These are phyloP conservation scores for Drosophila quinaria DNA, from an alignment of 2,888 invertebrate genomes.

Conservation along the genomic window DNA sequence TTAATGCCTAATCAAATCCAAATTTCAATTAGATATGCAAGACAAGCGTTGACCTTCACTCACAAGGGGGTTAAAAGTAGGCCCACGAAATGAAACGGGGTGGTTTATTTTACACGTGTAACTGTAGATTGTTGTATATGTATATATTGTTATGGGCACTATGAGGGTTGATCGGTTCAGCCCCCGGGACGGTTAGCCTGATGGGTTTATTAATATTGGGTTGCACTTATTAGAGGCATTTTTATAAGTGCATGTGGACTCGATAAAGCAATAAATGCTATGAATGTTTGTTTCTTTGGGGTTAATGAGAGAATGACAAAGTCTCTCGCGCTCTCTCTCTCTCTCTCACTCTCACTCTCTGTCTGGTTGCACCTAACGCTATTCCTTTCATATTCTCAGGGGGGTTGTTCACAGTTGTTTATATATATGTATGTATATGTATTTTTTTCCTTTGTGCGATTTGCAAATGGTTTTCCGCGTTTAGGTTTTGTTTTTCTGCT, in stretches of 20 bases:
- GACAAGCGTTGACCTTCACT: conserved; percentile 54
- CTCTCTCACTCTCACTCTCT: conserved; percentile 12
- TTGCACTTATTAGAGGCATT: conserved; percentile 54
- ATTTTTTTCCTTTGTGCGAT: conserved; percentile 57
- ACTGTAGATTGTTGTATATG: conserved; percentile 41
- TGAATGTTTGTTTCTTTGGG: conserved; percentile 72
- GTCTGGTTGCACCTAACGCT: conserved; percentile 18
- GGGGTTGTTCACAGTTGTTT: conserved; percentile 58
- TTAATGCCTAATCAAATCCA: conserved; percentile 74
- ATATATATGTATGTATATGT: neutral
- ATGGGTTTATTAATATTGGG: conserved; percentile 75
- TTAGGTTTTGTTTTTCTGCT: conserved; percentile 77
- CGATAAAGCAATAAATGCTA: conserved; percentile 61
- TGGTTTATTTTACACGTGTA: conserved; percentile 58
- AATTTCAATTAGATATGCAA: conserved; percentile 70
- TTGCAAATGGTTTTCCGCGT: conserved; percentile 82
- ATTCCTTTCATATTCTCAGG: conserved; percentile 29
- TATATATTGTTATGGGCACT: conserved; percentile 53
- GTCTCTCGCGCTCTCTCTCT: conserved; percentile 21
- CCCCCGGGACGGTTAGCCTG: conserved; percentile 54
- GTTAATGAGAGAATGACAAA: conserved; percentile 57
- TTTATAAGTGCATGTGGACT: conserved; percentile 39
- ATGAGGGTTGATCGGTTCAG: conserved; percentile 65
- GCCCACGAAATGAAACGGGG: conserved; percentile 17
- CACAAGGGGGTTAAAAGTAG: conserved; percentile 36